Base-by-base conservation (phyloP, 2,888 invertebrate genomes). In the Epicampocera succincta region DNA sequence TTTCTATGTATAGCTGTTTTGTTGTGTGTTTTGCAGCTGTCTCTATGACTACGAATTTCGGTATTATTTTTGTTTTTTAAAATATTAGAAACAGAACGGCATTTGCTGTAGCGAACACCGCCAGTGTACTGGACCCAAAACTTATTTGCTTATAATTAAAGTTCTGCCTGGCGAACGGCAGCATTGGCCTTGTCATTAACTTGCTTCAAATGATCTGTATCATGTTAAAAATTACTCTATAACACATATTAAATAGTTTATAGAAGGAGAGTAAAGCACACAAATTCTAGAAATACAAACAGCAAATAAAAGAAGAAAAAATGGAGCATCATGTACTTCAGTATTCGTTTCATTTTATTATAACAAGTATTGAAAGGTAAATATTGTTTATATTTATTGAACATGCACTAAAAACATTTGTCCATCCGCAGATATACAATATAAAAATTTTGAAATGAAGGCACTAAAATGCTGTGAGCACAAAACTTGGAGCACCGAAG, bases 181-280 rank as follows among this genome's bases (percentile, higher is more conserved):
- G 79, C 83, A 65, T 63, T 66, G 76, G 81, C 85, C 81, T 83
- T 83, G 83, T 83, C 85, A 83, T 84, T 82, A 82, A 50, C 81
- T 44, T 40, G 8, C 76, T 73, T 33, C 68, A 76, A 78, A 66
- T 80, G 80, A 82, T 84, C 73, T 81, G 69, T 66, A 76, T 80
- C 78, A 82, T 74, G 76, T 80, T 79, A 66, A 48, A 80, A 71
- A 54, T 65, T 38, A 54, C n/a, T 74, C 25, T 38, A 13, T 46
- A 65, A 56, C 40, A 21, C 42, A 38, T 40, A 60, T 33, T 0
- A n/a, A n/a, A n/a, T n/a, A 58, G 50, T 3, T 25, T 13, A 17
- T 5, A 54, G 1, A 13, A 48, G 12, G 21, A n/a, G 44, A 48
- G 9, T n/a, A 48, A 69, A 48, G n/a, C 2, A 69, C 44, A 44